These are phyloP conservation scores for Corythaeola cristata DNA, from an alignment of 2,113 vertebrate species.

Conservation along the genomic window DNA sequence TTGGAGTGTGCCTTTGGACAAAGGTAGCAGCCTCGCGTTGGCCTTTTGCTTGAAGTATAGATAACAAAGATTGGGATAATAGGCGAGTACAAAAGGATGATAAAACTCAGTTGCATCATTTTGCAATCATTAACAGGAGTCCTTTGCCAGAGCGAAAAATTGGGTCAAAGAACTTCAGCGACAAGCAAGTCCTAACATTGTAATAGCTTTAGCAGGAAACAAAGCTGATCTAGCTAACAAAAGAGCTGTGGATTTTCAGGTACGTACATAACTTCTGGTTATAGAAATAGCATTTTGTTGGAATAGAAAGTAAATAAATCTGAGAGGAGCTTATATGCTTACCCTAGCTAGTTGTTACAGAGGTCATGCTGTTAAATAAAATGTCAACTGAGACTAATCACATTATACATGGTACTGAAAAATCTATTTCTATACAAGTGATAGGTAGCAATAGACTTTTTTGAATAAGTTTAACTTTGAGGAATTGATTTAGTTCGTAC, in stretches of 20 bases:
- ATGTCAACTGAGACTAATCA: neutral
- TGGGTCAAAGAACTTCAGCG: conserved; percentile 99
- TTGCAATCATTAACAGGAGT: conserved; percentile 86
- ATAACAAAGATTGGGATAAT: conserved; percentile 15
- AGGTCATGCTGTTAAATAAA: conserved; percentile 8
- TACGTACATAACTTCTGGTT: conserved; percentile 70
- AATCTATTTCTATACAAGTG: neutral
- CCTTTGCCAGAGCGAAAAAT: conserved; percentile 98
- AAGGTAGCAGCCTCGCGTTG: neutral
- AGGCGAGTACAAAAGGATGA: neutral
- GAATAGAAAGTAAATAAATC: neutral
- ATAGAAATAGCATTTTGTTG: neutral
- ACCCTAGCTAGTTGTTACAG: neutral
- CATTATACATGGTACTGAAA: neutral
- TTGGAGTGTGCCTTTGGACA: neutral
- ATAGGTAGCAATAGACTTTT: neutral
- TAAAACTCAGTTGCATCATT: conserved; percentile 49
- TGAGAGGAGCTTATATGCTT: neutral
- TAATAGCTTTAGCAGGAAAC: conserved; percentile 99
- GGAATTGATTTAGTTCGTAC: neutral
- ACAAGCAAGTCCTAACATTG: conserved; percentile 99
- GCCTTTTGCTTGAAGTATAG: neutral
- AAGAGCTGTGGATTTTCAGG: conserved; percentile 97
- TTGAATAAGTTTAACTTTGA: neutral
- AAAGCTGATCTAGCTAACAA: conserved; percentile 97